Base-by-base conservation (phyloP, 1,140 invertebrate species). In the Diorhabda sublineata region DNA sequence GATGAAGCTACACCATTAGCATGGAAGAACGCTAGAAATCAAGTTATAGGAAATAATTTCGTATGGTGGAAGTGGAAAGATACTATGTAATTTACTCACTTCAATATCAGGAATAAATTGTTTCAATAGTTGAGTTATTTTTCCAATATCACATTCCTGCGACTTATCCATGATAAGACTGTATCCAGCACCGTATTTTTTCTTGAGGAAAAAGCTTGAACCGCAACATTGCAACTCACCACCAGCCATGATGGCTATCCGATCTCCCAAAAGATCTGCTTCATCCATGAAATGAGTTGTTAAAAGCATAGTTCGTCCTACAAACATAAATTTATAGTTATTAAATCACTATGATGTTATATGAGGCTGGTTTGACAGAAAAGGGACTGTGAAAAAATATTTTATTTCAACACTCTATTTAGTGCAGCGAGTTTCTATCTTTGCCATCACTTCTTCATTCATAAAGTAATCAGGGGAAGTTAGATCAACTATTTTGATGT, bases 211-310 rank as follows among this genome's bases (percentile, higher is more conserved):
- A 82, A 96, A 87, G 11, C 94, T 88, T 1, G 92, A 90, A 44
- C 94, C 95, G 82, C 88, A 89, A 77, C 94, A 95, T 75, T 89
- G 88, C n/a, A 97, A 83, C 65, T 86, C 82, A 41, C 95, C 95
- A 44, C 86, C 84, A 71, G 92, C 89, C 86, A 98, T 91, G 64
- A 97, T 95, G 3, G 93, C 94, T 75, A 98, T 94, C 74, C 95
- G 85, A 83, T 98, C 95, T 1, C 96, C 96, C 2, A 98, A 85
- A 52, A 94, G 87, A 83, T 99, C 96, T 56, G 96, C 96, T 84
- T 98, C 97, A 81, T 98, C 96, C 95, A 98, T 98, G 81, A 95
- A 97, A 82, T 98, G 97, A 8, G 97, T 98, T n/a, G 95, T 95
- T 60, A 98, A 85, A 3, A 98, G 81, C 67, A 98, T 89, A 3